Base-by-base conservation (phyloP, 2,888 invertebrate genomes). In the Coelinius sp. region DNA sequence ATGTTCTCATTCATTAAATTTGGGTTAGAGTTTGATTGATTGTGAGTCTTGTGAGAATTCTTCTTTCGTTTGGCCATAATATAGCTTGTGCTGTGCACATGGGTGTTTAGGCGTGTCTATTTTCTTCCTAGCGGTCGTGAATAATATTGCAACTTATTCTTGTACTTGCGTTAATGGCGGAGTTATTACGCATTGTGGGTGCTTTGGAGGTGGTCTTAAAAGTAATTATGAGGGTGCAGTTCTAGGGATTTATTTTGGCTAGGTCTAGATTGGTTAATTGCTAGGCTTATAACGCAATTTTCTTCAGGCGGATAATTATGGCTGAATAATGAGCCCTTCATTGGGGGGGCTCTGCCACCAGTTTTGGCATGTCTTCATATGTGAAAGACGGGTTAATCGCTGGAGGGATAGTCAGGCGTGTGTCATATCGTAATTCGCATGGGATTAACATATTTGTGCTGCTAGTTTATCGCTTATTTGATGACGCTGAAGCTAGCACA, bases 311-410 rank as follows among this genome's bases (percentile, higher is more conserved):
- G 24, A 17, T n/a, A 66, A 69, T 56, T 76, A 78, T 74, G 79
- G 74, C 76, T 74, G 68, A 38, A 41, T 74, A 22, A 49, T 56
- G 70, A 14, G 59, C 72, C 66, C 25, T n/a, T n/a, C 67, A 35
- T 17, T 41, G 74, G 31, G 65, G 44, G 72, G 73, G 79, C 79
- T 76, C 78, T 77, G 74, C 76, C 77, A 79, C 79, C 79, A 75
- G 72, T 46, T 44, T 56, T 10, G 17, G 20, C 17, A 63, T n/a
- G 44, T 59, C 41, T 27, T 52, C 44, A 38, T 6, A n/a, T 35
- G 1, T 35, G 2, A 22, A 14, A 25, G 69, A 62, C 62, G 63
- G 71, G 62, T 70, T 68, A 64, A 27, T 38, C 35, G 62, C 38
- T 66, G 8, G 25, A 12, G 53, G 59, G 59, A 59, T 31, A 70